Percentiles rank a stretch among this genome's conserved stretches.
Conservation (phyloP, 2,113 vertebrate species). For the Octodon degus region DNA sequence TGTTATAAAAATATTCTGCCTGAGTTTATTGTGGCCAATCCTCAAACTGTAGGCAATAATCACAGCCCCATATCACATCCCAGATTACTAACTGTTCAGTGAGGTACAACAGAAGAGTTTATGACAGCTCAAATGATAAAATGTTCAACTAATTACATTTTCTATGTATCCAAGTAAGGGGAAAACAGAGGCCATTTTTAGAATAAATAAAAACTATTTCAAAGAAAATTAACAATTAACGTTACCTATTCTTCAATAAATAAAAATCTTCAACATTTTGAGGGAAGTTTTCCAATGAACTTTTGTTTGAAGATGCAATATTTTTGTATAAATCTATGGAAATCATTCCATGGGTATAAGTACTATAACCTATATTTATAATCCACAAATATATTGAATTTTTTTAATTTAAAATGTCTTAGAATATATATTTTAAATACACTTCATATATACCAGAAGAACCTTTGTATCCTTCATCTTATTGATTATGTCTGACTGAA, state of each 20-base stretch:
- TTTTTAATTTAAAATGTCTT: background rate
- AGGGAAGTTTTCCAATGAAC: background rate
- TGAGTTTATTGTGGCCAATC: background rate
- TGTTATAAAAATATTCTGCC: background rate
- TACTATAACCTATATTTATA: background rate
- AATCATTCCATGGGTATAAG: background rate
- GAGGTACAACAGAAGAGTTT: background rate
- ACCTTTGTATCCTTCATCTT: background rate
- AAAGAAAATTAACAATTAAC: background rate
- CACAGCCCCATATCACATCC: background rate
- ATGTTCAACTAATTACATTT: background rate
- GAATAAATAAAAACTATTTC: background rate
- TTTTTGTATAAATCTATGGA: background rate
- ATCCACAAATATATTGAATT: background rate
- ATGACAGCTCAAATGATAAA: background rate
- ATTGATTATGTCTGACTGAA: background rate
- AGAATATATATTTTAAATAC: background rate
- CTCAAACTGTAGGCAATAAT: background rate
- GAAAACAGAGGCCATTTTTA: background rate
- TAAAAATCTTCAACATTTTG: background rate
- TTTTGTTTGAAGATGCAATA: background rate
- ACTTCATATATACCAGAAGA: background rate
- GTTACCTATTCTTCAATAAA: background rate
- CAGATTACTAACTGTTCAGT: background rate
- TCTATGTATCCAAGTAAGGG: background rate